Evolutionary conservation across 2,888 invertebrate species (phyloP), one percentile per base, ranked within the genome.

Genomic region (Tetragonula carbonaria): DNA sequence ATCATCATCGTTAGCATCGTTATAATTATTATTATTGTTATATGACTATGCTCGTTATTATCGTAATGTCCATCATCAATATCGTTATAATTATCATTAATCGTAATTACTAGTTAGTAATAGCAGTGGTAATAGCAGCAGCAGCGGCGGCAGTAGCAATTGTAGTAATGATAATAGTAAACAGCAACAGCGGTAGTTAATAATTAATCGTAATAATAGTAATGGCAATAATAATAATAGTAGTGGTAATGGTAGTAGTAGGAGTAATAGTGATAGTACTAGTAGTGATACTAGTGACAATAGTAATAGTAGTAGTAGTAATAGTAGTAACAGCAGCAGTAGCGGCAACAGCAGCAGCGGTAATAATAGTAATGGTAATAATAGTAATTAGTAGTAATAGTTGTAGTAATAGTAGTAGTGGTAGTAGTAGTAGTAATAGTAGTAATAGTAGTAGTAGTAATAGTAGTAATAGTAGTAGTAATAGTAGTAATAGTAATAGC

Each of bases 1-100:
- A 67, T 76, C 57, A 67, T 68, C 77, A 82, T 77, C 81, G 79
- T 87, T 87, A 80, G 78, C 86, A 70, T 53, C 45, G 50, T 81
- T 68, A 59, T 57, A 63, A 50, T 74, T n/a, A 68, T 63, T 62
- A 66, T 82, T 73, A 59, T 78, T 38, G 63, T 62, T 65, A 62
- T 53, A 68, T 70, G 67, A 66, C 71, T 74, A 81, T 59, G 55
- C 16, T 50, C 28, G 0, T 57, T 23, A 50, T 50, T 16, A 57
- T 67, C 11, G 11, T 21, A 21, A 57, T 38, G 16, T 16, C 13
- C 4, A 59, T 75, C 51, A 67, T 57, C 57, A 2, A 18, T 57
- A 57, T 57, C 28, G 45, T 75, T 50, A 75, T n/a, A 38, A 75
- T 68, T 59, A 67, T 33, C 28, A 50, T 50, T 57, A 28, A 16